A percentile compares a stretch with the other conserved stretches of the same genome.
Evolutionary conservation across 2,113 vertebrate species (phyloP).

Genomic region (Prionailurus viverrinus): DNA sequence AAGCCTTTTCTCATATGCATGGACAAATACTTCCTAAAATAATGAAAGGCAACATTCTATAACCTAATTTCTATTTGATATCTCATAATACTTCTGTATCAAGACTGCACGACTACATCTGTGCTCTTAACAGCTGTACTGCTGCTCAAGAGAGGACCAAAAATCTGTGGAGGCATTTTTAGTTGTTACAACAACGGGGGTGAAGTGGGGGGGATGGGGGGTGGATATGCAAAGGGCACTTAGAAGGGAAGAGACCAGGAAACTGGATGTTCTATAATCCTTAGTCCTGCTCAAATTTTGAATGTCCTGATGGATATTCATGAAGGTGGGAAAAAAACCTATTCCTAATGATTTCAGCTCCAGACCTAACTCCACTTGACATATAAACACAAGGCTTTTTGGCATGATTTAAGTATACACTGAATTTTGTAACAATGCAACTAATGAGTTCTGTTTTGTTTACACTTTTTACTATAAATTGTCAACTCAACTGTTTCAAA

Average conservation of each 20-base stretch:
- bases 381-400: background rate
- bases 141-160: fast-evolving
- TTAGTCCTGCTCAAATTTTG: background rate
- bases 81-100: background rate
- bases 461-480: background rate
- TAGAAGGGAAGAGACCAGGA: background rate
- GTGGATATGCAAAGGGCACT: background rate
- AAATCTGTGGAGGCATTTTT: background rate
- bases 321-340: background rate
- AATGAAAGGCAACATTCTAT: background rate
- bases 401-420: background rate
- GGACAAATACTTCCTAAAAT: background rate
- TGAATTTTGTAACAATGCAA: slow-evolving; percentile 26
- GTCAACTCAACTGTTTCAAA: background rate
- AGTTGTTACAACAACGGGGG: background rate
- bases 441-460: background rate
- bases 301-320: background rate
- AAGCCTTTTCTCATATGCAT: background rate
- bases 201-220: too few relatives aligned
- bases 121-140: background rate
- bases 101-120: background rate
- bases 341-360: background rate
- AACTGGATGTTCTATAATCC: background rate
- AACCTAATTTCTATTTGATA: background rate
- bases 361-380: background rate